These are phyloP conservation scores for Ciona savignyi DNA, from an alignment of 23 tunicate species.

Conservation along the genomic window DNA sequence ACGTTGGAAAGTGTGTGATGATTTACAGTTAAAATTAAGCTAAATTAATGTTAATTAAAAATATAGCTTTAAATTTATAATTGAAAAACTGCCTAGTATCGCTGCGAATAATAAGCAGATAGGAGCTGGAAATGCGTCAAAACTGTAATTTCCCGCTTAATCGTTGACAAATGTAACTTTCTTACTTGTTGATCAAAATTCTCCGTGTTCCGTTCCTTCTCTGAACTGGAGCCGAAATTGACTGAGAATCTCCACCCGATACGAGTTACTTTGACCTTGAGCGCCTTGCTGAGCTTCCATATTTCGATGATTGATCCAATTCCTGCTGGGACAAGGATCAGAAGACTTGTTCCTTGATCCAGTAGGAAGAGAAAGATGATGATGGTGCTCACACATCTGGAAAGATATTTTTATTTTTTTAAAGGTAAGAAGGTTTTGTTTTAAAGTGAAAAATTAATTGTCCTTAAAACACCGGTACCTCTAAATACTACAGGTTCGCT, in stretches of 20 bases:
- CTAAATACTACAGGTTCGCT: too few species aligned
- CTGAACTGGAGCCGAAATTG: slow-evolving; percentile 20
- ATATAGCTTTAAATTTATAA: neutral
- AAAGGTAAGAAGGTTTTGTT: too few species aligned
- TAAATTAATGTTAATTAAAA: neutral
- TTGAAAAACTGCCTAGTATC: too few species aligned
- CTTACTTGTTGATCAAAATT: slow-evolving; percentile 85
- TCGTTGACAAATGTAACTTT: too few species aligned
- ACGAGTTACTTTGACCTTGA: slow-evolving; percentile 36
- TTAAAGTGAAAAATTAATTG: too few species aligned
- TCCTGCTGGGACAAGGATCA: slow-evolving; percentile 79
- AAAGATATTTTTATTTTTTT: too few species aligned
- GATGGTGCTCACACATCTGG: slow-evolving; percentile 72
- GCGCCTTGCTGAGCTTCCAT: slow-evolving; percentile 92
- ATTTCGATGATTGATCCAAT: slow-evolving; percentile 80
- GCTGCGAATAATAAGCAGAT: neutral
- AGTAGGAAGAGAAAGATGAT: slow-evolving; percentile 80
- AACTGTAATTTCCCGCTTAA: too few species aligned
- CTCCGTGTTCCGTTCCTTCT: slow-evolving; percentile 51
- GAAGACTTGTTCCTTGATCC: slow-evolving; percentile 75
- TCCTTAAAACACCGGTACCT: too few species aligned
- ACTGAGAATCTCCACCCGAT: slow-evolving; percentile 39
- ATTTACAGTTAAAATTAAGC: neutral
- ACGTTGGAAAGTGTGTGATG: neutral
- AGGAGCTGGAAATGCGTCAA: too few species aligned